Evolutionary conservation across 2,888 invertebrate genomes (phyloP).

Genomic region (Chelonus formosanus): DNA sequence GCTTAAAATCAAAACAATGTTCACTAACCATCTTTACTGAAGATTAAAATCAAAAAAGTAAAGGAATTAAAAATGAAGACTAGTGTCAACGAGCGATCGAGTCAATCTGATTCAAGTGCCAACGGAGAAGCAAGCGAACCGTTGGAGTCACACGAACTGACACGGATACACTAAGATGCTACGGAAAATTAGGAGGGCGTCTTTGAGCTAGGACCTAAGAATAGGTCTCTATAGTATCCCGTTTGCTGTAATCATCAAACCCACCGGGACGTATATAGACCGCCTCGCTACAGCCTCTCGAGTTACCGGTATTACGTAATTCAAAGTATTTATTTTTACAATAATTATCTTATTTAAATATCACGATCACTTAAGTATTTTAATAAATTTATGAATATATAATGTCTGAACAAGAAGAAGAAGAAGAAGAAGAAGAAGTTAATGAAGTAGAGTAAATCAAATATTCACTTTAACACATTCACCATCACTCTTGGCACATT

Average conservation of each 20-base stretch:
- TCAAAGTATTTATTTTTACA: constrained; percentile 34
- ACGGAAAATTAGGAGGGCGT: constrained; percentile 54
- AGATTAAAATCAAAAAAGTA: not conserved
- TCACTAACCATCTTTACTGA: constrained; percentile 13
- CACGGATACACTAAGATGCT: constrained; percentile 30
- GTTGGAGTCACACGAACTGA: constrained; percentile 10
- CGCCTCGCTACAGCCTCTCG: constrained; percentile 50
- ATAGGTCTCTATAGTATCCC: constrained; percentile 45
- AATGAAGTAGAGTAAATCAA: not conserved
- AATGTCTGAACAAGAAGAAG: not conserved
- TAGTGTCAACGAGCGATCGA: constrained; percentile 15
- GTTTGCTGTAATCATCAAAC: constrained; percentile 26
- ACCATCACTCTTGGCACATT: constrained; percentile 1
- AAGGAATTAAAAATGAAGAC: not conserved
- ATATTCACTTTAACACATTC: not conserved
- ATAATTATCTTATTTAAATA: constrained; percentile 17
- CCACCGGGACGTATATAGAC: constrained; percentile 44
- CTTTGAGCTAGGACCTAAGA: constrained; percentile 48
- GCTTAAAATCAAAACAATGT: not conserved
- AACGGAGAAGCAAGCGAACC: constrained; percentile 10
- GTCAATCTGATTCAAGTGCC: not conserved
- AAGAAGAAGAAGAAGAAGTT: not conserved
- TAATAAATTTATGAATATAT: not conserved
- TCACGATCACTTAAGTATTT: constrained; percentile 10
- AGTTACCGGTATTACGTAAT: constrained; percentile 55